Conservation (phyloP, 2,113 vertebrate genomes). For the Ptyas mucosa region DNA sequence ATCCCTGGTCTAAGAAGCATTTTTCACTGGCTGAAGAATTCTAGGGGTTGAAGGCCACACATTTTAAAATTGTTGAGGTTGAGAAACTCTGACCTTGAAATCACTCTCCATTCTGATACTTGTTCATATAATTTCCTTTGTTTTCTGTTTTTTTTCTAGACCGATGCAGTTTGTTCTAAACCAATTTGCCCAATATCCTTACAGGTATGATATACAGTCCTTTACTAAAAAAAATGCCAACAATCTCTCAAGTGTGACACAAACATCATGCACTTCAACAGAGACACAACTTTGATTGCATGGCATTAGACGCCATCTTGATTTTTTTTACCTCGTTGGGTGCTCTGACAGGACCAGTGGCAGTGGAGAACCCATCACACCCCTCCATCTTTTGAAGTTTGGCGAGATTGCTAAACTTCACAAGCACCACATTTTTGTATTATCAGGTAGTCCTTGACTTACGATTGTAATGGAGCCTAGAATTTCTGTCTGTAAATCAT, state of each 20-base stretch:
- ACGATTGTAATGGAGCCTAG: too few relatives aligned
- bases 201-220: neutral
- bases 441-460: too few relatives aligned
- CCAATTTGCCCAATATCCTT: neutral
- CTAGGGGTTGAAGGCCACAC: neutral
- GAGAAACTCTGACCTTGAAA: neutral
- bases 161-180: neutral
- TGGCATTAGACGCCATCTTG: too few relatives aligned
- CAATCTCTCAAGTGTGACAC: too few relatives aligned
- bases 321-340: too few relatives aligned
- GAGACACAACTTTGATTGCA: too few relatives aligned
- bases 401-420: too few relatives aligned
- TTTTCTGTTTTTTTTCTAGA: neutral
- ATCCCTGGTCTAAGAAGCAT: neutral
- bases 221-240: neutral
- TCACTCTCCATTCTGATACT: accelerated
- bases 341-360: too few relatives aligned
- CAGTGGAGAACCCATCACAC: too few relatives aligned
- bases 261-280: too few relatives aligned
- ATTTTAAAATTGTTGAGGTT: neutral
- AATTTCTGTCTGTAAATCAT: neutral
- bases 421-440: too few relatives aligned
- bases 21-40: neutral
- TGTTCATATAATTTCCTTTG: neutral
- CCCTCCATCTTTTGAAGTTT: too few relatives aligned